These are phyloP conservation scores for Vulpes ferrilata DNA, from an alignment of 2,113 vertebrate species.

Conservation along the genomic window DNA sequence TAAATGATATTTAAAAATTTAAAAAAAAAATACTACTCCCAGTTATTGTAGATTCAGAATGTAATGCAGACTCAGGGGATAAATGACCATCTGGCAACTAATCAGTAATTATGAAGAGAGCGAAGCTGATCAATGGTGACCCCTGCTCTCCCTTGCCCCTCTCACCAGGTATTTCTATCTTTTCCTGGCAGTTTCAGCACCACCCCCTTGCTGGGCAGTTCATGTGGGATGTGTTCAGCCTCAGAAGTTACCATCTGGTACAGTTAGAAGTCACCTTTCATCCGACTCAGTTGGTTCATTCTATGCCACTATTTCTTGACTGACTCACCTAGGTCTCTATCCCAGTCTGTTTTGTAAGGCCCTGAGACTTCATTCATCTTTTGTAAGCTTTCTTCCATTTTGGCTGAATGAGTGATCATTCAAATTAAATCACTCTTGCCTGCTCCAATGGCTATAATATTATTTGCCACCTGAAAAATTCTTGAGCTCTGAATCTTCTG, in stretches of 20 bases:
- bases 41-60: conserved; percentile 57
- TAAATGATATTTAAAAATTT: conserved; percentile 61
- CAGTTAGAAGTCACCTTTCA: not conserved
- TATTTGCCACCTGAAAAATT: not conserved
- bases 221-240: not conserved
- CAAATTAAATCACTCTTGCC: not conserved
- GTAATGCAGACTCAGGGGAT: conserved; percentile 5
- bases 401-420: not conserved
- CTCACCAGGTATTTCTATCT: conserved; percentile 6
- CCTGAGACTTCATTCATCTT: not conserved
- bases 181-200: not conserved
- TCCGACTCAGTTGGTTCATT: not conserved
- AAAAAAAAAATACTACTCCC: conserved; percentile 40
- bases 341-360: not conserved
- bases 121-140: not conserved
- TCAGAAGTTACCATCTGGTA: not conserved
- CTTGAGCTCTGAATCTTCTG: not conserved
- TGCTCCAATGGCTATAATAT: not conserved
- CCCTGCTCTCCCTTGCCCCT: not conserved
- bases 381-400: not conserved
- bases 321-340: rapidly evolving
- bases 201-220: not conserved
- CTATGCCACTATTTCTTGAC: not conserved
- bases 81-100: conserved; percentile 52
- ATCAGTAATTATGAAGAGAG: not conserved